Base-by-base conservation (phyloP, 2,797 vertebrate genomes). In the Paratrypauchen microcephalus region DNA sequence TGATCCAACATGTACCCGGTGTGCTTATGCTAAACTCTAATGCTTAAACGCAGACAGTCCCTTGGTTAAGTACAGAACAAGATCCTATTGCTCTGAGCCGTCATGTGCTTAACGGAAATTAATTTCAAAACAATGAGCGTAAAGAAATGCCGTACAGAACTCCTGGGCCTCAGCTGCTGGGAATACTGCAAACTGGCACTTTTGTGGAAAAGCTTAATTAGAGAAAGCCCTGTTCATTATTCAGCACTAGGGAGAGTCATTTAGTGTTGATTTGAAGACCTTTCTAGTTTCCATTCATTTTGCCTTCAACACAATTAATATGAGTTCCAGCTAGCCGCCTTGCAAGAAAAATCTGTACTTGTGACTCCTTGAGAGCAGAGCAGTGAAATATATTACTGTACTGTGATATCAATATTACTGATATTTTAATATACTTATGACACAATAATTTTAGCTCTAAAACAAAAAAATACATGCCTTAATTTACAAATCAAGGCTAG, bases 131-230 rank as follows among this genome's bases (percentile, higher is more conserved):
- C 32, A 64, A 39, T 30, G 36, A 70, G 66, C 64, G 39, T 54
- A 70, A 66, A 72, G 39, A 63, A 59, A 28, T 5, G n/a, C 66
- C 0, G 48, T 36, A 6, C 21, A 47, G 16, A 66, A 65, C 45
- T 59, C 66, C 48, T 65, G 39, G 11, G 61, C 24, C 26, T 67
- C 39, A 30, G 28, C 63, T 21, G 39, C 32, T 58, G 65, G 19
- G 18, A 72, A 39, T 66, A 21, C 50, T 66, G 50, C 50, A 66
- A 18, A 66, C 50, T 54, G 65, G 65, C 65, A 55, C 5, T 55
- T 66, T 55, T 23, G 50, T 69, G 55, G 65, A 73, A 7, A 67
- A 71, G 45, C 2, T 47, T 64, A 67, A 75, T 77, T 68, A 66
- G 45, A 6, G 12, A 77, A 58, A 66, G 47, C 6, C n/a, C 15